phyloP scores from a whole-genome alignment of 1,140 invertebrate genomes.

The Caenorhabditis elegans region DNA sequence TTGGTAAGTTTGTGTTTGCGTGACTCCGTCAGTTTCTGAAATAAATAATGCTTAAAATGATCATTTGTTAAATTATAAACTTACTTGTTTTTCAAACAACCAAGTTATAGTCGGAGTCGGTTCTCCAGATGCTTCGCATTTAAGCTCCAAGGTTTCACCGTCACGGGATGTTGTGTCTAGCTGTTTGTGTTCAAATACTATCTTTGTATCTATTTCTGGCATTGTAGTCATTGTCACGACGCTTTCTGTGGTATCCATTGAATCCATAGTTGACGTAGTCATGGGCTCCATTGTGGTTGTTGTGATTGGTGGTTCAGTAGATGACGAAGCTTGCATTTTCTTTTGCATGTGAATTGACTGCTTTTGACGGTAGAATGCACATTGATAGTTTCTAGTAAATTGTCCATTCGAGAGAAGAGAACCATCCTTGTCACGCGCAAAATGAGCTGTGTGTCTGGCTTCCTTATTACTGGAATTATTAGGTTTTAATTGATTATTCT shows the following conservation, averaged over 20 bases:
- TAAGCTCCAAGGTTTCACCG: slow-evolving; percentile 54
- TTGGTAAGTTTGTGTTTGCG: slow-evolving; percentile 53
- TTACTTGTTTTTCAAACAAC: slow-evolving; percentile 50
- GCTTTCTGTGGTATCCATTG: background rate
- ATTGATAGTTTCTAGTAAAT: slow-evolving; percentile 6
- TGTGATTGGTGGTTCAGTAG: background rate
- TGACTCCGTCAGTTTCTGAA: slow-evolving; percentile 2
- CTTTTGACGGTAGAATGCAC: background rate
- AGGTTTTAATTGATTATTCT: background rate
- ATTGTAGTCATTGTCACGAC: background rate
- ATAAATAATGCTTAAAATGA: slow-evolving; percentile 51
- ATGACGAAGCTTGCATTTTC: background rate
- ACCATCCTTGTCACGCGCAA: slow-evolving; percentile 1
- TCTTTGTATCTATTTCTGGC: background rate
- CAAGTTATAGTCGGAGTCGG: slow-evolving; percentile 56
- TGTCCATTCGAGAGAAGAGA: background rate
- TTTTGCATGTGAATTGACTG: background rate
- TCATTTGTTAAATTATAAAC: background rate
- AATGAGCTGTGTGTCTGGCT: slow-evolving; percentile 14
- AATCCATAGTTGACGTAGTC: background rate
- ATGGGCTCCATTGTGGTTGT: background rate
- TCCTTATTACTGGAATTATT: background rate
- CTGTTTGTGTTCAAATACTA: background rate
- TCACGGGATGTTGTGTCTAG: slow-evolving; percentile 49
- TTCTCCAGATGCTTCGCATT: slow-evolving; percentile 58